A percentile compares a stretch with the other conserved stretches of the same genome.
phyloP scores from a whole-genome alignment of 1,140 invertebrate genomes.

The Uloborus diversus region DNA sequence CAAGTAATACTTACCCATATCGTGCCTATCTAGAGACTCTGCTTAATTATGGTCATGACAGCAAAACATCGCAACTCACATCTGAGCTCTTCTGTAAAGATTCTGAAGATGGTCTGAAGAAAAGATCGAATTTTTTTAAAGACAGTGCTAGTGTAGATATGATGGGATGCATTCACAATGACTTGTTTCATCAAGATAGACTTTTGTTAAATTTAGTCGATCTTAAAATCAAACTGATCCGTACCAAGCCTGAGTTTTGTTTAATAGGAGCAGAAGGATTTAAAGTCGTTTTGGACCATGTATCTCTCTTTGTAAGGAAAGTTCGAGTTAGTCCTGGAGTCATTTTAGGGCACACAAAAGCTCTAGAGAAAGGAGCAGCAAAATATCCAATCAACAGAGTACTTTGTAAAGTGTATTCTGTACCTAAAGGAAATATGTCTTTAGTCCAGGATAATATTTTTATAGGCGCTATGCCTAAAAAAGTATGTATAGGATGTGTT shows the following conservation, averaged over 20 bases:
- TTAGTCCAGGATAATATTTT: slow-evolving; percentile 55
- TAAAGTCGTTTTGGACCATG: slow-evolving; percentile 14
- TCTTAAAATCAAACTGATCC: slow-evolving; percentile 6
- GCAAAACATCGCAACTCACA: not conserved
- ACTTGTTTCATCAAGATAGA: not conserved
- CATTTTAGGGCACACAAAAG: not conserved
- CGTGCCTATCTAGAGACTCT: not conserved
- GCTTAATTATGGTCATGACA: not conserved
- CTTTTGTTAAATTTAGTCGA: slow-evolving; percentile 8
- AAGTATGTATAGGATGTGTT: slow-evolving; percentile 29
- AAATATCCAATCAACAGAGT: too few species aligned
- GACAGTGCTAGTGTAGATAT: slow-evolving; percentile 11
- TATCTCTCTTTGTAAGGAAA: slow-evolving; percentile 14
- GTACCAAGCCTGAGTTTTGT: not conserved
- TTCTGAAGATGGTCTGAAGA: not conserved
- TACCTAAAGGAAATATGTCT: too few species aligned
- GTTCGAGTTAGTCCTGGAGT: slow-evolving; percentile 20
- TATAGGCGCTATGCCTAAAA: slow-evolving; percentile 11
- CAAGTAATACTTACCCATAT: slow-evolving; percentile 9
- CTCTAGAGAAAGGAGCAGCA: not conserved
- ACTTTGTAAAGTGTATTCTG: too few species aligned
- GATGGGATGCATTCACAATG: not conserved
- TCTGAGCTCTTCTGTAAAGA: not conserved
- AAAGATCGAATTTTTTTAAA: not conserved
- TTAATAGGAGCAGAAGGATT: not conserved